A percentile compares a stretch with the other conserved stretches of the same genome.
phyloP scores from a whole-genome alignment of 1,140 invertebrate species.

The Drosophila arawakana region DNA sequence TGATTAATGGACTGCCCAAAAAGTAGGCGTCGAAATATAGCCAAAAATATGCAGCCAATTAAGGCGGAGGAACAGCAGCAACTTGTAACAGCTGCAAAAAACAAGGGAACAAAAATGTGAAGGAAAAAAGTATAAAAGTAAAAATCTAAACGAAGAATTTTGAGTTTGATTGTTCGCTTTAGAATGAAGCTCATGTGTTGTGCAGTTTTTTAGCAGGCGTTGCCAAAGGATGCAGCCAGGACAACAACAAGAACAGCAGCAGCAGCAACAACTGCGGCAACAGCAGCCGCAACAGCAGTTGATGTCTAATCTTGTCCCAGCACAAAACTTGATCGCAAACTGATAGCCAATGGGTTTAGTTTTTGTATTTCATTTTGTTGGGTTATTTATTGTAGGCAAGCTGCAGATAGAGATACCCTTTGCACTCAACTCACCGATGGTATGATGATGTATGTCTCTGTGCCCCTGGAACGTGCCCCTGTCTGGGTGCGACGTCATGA shows the following conservation, averaged over 20 bases:
- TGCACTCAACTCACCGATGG: constrained; percentile 41
- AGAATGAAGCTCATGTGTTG: constrained; percentile 20
- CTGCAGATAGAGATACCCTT: constrained; percentile 51
- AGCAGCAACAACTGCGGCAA: constrained; percentile 11
- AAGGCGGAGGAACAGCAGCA: not conserved
- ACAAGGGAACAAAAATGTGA: not conserved
- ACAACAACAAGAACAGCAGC: constrained; percentile 6
- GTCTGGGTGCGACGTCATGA: constrained; percentile 52
- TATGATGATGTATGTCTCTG: constrained; percentile 46
- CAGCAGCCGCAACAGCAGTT: constrained; percentile 19
- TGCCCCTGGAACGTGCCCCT: constrained; percentile 16
- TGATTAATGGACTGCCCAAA: constrained; percentile 19
- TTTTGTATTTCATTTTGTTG: constrained; percentile 12
- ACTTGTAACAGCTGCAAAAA: constrained; percentile 21
- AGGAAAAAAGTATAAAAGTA: not conserved
- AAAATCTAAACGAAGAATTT: constrained; percentile 18
- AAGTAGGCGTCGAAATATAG: constrained; percentile 6
- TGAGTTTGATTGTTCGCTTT: not conserved
- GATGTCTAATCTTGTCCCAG: constrained; percentile 43
- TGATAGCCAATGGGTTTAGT: constrained; percentile 51
- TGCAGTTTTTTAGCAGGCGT: constrained; percentile 35
- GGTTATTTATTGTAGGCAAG: constrained; percentile 21
- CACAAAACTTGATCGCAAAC: constrained; percentile 50
- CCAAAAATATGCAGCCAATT: constrained; percentile 39
- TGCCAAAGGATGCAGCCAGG: constrained; percentile 41